Evolutionary conservation across 2,888 invertebrate species (phyloP), one percentile per base, ranked within the genome.

Genomic region (Acanthococcus lagerstroemiae): DNA sequence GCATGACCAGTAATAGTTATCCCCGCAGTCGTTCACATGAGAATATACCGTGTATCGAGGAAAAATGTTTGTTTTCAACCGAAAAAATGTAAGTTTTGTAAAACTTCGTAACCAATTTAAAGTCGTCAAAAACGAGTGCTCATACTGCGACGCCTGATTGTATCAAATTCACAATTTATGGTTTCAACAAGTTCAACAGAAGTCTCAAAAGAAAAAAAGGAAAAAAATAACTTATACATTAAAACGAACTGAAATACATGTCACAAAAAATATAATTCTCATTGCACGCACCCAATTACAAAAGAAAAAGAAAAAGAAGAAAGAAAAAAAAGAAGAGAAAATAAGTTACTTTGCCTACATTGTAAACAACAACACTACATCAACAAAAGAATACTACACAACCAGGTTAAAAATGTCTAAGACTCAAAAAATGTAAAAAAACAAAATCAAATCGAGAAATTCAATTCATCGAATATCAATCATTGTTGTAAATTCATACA

Each of bases 201-300:
- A 48, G 12, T 52, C 21, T 9, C 1, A 52, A 21, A 9, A 22
- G 24, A 24, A 52, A 52, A 52, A 9, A 52, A 22, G 52, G 52
- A 22, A 52, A 52, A 37, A 52, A 7, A 15, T 52, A 24, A 6
- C 21, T 45, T 45, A 17, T 15, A 4, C 46, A 7, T 45, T 15
- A 15, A 45, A 45, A 45, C n/a, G n/a, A n/a, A n/a, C n/a, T n/a
- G n/a, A n/a, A n/a, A n/a, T n/a, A n/a, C n/a, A n/a, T n/a, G n/a
- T n/a, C n/a, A 52, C 12, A 52, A n/a, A 52, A 19, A 52, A 19
- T 3, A 52, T n/a, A 52, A 52, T 21, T 22, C 63, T 63, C 54
- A 63, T 63, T 63, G 63, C 63, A 63, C 63, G 54, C 63, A 63
- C 63, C 63, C 63, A 63, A 61, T 21, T 52, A 52, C 37, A 37